Evolutionary conservation across 2,888 invertebrate species (phyloP), one percentile per base, ranked within the genome.

Genomic region (Pyrrhia umbra): DNA sequence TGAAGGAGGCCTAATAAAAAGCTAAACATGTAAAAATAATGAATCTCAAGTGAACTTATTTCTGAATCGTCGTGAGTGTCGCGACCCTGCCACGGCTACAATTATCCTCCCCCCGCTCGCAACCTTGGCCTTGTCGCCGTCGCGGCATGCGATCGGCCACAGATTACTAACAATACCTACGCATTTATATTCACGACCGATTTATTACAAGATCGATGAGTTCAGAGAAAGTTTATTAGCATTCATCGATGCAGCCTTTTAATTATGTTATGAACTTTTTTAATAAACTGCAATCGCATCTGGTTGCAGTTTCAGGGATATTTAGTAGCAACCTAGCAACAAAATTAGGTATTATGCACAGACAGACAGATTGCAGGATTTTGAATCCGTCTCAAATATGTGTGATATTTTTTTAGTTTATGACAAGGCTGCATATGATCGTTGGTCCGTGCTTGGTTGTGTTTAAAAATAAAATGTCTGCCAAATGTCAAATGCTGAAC

Each of bases 101-200:
- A 83, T 80, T 80, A 80, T 68, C 58, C 69, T 47, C 75, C 50
- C 79, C 67, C 70, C 74, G 72, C 80, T 62, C 77, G 75, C 85
- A 88, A 88, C 89, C 89, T 89, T 89, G 89, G 88, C 89, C 89
- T 88, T 87, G 79, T 78, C 72, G 49, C n/a, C 2, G 66, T 54
- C 77, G 68, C 75, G 79, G 77, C 81, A 75, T 77, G 73, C 76
- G 75, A 79, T 76, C 79, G 66, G 57, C 72, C 75, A 54, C 59
- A 68, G 77, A 79, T 73, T 77, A 75, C 67, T 67, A 70, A 80
- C 76, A 70, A 67, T 70, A 74, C 67, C 50, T 64, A 64, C 34
- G 34, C 34, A 34, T 34, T 68, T 76, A 67, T 78, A 80, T 78
- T 66, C 65, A 78, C 66, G 62, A 60, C 51, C 50, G 47, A 55